phyloP scores from a whole-genome alignment of 2,888 invertebrate species.

The Unio delphinus region DNA sequence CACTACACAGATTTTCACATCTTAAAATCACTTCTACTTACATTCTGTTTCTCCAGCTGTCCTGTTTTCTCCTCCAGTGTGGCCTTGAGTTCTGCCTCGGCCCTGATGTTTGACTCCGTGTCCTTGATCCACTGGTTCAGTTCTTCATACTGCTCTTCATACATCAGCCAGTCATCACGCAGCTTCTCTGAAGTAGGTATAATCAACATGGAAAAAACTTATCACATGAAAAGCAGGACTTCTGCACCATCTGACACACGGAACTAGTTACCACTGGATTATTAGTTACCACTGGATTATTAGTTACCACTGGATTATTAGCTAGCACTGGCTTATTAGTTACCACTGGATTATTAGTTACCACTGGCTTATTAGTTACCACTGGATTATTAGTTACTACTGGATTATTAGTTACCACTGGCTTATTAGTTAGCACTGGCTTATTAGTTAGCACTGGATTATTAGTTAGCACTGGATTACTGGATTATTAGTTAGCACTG shows the following conservation, averaged over 20 bases:
- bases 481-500: too few species aligned
- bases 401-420: too few species aligned
- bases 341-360: too few species aligned
- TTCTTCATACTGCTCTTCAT: conserved; percentile 83
- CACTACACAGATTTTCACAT: neutral
- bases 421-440: too few species aligned
- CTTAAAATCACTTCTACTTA: conserved; percentile 16
- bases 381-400: too few species aligned
- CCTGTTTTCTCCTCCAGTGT: conserved; percentile 86
- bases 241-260: neutral
- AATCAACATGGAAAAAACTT: neutral
- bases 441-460: too few species aligned
- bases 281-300: too few species aligned
- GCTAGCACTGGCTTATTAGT: too few species aligned
- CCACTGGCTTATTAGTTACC: too few species aligned
- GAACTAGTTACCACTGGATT: neutral
- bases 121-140: conserved; percentile 88
- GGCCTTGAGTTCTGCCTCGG: conserved; percentile 86
- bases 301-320: too few species aligned
- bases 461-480: too few species aligned
- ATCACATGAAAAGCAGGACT: neutral
- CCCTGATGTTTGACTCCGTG: conserved; percentile 88
- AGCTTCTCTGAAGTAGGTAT: conserved; percentile 76
- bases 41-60: conserved; percentile 84
- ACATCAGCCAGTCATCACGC: conserved; percentile 86